Conservation (phyloP, 2,888 invertebrate genomes). For the Leptinotarsa haldemani region DNA sequence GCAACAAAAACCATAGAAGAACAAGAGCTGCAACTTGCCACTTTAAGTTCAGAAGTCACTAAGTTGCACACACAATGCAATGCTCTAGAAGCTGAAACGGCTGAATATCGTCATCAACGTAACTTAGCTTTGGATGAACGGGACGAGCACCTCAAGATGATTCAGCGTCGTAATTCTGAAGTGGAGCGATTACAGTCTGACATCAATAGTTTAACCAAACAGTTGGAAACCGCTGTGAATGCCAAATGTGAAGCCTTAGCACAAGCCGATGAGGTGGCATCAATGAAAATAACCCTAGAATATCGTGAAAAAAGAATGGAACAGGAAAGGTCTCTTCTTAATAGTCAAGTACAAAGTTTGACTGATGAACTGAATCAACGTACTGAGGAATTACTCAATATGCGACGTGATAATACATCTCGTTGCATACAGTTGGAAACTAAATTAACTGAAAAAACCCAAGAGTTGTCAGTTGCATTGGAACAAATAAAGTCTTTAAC, state of each 20-base stretch:
- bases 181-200: slow-evolving; percentile 79
- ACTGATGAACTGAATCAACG: slow-evolving; percentile 82
- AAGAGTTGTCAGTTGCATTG: slow-evolving; percentile 81
- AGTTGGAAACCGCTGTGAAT: slow-evolving; percentile 79
- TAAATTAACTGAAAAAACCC: slow-evolving; percentile 80
- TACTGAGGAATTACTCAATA: slow-evolving; percentile 81
- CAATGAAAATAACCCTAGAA: slow-evolving; percentile 81
- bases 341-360: slow-evolving; percentile 82
- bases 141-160: slow-evolving; percentile 77
- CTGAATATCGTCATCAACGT: slow-evolving; percentile 76
- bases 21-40: slow-evolving; percentile 74
- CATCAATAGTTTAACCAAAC: slow-evolving; percentile 76
- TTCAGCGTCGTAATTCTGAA: slow-evolving; percentile 79
- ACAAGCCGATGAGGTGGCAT: slow-evolving; percentile 82
- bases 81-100: slow-evolving; percentile 75
- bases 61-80: slow-evolving; percentile 74
- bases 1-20: slow-evolving; percentile 74
- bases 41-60: slow-evolving; percentile 73
- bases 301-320: slow-evolving; percentile 87
- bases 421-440: slow-evolving; percentile 77
- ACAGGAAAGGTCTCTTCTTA: slow-evolving; percentile 81
- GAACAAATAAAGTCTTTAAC: slow-evolving; percentile 77
- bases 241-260: slow-evolving; percentile 83
- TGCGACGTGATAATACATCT: slow-evolving; percentile 79
- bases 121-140: slow-evolving; percentile 80